A percentile compares a stretch with the other conserved stretches of the same genome.
Conservation (phyloP, 1,140 invertebrate genomes). For the Tyrophagus putrescentiae region DNA sequence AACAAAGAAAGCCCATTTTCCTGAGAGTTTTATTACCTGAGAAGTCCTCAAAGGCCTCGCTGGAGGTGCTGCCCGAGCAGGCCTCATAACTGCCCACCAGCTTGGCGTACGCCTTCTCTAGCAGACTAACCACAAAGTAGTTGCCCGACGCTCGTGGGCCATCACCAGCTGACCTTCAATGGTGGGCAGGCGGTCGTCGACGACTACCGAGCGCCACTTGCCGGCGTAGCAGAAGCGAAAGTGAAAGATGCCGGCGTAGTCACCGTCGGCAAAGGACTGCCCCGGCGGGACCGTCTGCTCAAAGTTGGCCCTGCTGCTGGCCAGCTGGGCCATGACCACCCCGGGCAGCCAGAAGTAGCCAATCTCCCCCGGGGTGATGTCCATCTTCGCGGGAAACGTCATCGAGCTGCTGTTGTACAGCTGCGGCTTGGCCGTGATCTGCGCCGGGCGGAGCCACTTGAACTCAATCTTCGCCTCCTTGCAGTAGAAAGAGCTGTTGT, state of each 20-base stretch:
- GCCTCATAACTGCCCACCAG: constrained; percentile 94
- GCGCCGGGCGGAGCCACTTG: constrained; percentile 1
- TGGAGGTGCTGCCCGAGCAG: constrained; percentile 70
- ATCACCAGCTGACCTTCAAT: constrained; percentile 80
- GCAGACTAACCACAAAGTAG: constrained; percentile 82
- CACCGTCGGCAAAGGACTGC: not conserved
- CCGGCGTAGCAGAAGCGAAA: constrained; percentile 93
- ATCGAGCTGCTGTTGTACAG: not conserved
- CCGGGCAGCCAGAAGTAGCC: not conserved
- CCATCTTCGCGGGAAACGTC: not conserved
- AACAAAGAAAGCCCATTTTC: not conserved
- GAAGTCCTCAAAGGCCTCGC: constrained; percentile 71
- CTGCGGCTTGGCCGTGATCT: not conserved
- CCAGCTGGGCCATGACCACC: not conserved
- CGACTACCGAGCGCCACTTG: constrained; percentile 84
- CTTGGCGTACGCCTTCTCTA: constrained; percentile 98
- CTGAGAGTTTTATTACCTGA: constrained; percentile 56
- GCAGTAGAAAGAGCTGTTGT: not conserved
- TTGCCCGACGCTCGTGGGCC: constrained; percentile 66
- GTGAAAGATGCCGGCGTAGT: constrained; percentile 48
- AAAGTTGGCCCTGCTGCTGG: not conserved
- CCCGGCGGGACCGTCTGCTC: not conserved
- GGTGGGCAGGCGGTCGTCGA: constrained; percentile 87
- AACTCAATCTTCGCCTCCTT: not conserved
- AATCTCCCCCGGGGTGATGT: not conserved